Base-by-base conservation (phyloP, 1,140 invertebrate genomes). In the Drosophila orosa region DNA sequence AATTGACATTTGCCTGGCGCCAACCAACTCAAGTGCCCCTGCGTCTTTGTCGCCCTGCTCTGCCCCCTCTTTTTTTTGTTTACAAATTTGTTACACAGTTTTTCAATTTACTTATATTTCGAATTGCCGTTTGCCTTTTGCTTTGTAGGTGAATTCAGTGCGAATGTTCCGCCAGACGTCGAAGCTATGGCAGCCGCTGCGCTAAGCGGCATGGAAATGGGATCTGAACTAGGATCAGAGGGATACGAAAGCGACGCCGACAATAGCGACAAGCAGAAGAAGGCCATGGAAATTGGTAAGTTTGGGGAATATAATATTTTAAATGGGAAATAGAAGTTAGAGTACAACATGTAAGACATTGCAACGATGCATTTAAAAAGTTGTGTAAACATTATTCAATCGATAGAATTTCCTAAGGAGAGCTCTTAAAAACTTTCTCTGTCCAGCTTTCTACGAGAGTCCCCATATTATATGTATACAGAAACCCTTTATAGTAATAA, bases 1-100 rank as follows among this genome's bases (percentile, higher is more conserved):
- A 78, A 78, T 63, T 61, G 74, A 76, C 73, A 63, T 77, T 81
- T 81, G 62, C 44, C 50, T 80, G 78, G 78, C 79, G 80, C 74
- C 74, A 62, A 48, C 25, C 25, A 60, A 60, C 62, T 74, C 71
- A 74, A 79, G 76, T 80, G 69, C 76, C 52, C 5, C 47, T 27
- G 45, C 24, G 1, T 8, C 25, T 29, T 10, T 35, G 37, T 55
- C 37, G 62, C 13, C 19, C 47, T 15, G n/a, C 48, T 17, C 29
- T 24, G 22, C 35, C 3, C 24, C 15, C 37, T 27, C 24, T n/a
- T 25, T 9, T 40, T 27, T 47, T 47, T 73, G 48, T 66, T 81
- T 75, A 75, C 71, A 81, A 78, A 65, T 68, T 66, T 59, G 61
- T 47, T 63, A 78, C 62, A 78, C 59, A 60, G 56, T 57, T 78